Conservation (phyloP, 2,888 invertebrate species). For the Dynastes tityus region DNA sequence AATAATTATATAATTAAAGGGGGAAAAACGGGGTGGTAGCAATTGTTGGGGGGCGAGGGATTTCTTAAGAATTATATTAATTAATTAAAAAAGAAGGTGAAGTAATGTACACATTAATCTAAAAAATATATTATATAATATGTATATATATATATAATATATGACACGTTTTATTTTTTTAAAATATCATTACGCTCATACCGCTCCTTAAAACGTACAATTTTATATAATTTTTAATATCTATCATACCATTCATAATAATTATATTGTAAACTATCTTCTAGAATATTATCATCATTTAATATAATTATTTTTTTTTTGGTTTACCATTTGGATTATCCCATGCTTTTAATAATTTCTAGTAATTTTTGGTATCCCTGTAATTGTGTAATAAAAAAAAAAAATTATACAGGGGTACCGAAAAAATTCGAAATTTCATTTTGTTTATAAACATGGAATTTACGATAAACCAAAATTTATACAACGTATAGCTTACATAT, state of each 20-base stretch:
- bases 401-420: no score
- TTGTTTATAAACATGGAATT: background rate
- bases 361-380: no score
- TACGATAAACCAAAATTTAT: background rate
- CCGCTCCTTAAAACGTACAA: background rate
- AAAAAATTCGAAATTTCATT: background rate
- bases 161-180: conserved; percentile 42
- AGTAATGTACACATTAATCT: conserved; percentile 18
- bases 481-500: conserved; percentile 21
- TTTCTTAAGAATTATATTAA: background rate
- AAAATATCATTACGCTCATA: conserved; percentile 7
- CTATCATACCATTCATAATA: conserved; percentile 15
- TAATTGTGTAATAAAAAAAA: no score
- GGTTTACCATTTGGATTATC: no score
- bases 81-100: conserved; percentile 53
- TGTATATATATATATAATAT: conserved; percentile 27
- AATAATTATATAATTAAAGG: conserved; percentile 9
- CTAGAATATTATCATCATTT: conserved; percentile 9
- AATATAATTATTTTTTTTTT: background rate
- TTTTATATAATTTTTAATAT: conserved; percentile 21
- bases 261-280: conserved; percentile 26
- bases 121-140: conserved; percentile 25
- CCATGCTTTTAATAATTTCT: no score
- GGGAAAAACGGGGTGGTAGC: background rate
- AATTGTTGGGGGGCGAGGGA: background rate